Percentiles rank a stretch among this genome's conserved stretches.
Evolutionary conservation across 2,113 vertebrate species (phyloP).

Genomic region (Nestor notabilis): DNA sequence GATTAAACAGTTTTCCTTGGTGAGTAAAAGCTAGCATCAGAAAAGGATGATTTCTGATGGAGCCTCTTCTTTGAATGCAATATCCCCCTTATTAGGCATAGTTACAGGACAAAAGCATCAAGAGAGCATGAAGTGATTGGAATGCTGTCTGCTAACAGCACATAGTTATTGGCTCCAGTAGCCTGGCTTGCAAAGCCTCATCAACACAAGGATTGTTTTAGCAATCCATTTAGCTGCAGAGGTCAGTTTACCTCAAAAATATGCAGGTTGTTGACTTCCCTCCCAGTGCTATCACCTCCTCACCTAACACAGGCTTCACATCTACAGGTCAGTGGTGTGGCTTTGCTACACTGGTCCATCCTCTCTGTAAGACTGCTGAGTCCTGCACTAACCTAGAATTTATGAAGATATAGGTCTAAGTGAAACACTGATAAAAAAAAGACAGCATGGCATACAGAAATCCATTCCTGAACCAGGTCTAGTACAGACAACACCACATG

Average conservation of each 20-base stretch:
- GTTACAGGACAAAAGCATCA: background rate
- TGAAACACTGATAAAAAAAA: rapidly evolving
- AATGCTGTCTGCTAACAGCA: background rate
- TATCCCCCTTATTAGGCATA: background rate
- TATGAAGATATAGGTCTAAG: no score
- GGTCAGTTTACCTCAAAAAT: slow-evolving; percentile 13
- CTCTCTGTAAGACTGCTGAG: background rate
- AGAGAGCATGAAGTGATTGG: background rate
- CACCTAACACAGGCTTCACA: background rate
- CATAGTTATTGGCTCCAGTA: background rate
- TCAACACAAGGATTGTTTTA: slow-evolving; percentile 40
- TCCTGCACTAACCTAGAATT: background rate
- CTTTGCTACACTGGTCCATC: background rate
- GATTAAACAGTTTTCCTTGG: background rate
- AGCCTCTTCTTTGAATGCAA: background rate
- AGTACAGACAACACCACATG: background rate
- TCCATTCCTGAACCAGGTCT: background rate
- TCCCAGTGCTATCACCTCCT: background rate
- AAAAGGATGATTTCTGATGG: background rate
- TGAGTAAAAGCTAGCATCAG: background rate
- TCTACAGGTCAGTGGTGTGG: background rate
- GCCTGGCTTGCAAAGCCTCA: slow-evolving; percentile 38
- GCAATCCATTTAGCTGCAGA: slow-evolving; percentile 43
- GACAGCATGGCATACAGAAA: rapidly evolving
- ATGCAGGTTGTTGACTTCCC: background rate